A percentile compares a stretch with the other conserved stretches of the same genome.
These are phyloP conservation scores for Myoxocephalus aenaeus DNA, from an alignment of 2,797 vertebrate genomes.

Conservation along the genomic window DNA sequence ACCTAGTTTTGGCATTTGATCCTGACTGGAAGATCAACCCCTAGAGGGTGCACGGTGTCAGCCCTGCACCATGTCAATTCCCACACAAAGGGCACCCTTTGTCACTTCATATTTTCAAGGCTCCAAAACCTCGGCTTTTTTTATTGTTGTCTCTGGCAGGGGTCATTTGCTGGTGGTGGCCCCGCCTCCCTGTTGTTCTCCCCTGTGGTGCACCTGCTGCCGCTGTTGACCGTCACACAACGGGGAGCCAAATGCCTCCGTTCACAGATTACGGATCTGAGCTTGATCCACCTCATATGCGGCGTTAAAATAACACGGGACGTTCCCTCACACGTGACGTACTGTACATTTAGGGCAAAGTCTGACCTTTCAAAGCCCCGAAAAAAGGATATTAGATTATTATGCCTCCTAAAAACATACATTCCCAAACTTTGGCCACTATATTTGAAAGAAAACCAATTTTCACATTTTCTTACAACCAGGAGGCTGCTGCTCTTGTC, in stretches of 20 bases:
- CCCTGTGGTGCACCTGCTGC: constrained; percentile 72
- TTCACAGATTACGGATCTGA: constrained; percentile 44
- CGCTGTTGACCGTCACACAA: constrained; percentile 66
- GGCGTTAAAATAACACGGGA: not conserved
- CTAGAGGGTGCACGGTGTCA: constrained; percentile 83
- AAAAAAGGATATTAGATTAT: not conserved
- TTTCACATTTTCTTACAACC: not conserved
- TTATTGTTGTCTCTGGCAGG: constrained; percentile 74
- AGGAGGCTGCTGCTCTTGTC: not conserved
- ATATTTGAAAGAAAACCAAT: not conserved
- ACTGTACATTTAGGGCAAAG: not conserved
- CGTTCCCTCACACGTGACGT: not conserved
- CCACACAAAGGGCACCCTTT: constrained; percentile 84
- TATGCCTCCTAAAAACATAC: not conserved
- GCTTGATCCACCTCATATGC: not conserved
- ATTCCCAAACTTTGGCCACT: not conserved
- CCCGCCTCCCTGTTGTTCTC: constrained; percentile 53
- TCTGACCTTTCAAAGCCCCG: not conserved
- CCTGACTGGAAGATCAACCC: constrained; percentile 86
- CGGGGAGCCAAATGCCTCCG: constrained; percentile 49
- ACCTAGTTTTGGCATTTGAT: constrained; percentile 95
- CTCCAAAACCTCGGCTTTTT: constrained; percentile 76
- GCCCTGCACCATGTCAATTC: constrained; percentile 85
- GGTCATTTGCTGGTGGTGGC: constrained; percentile 74
- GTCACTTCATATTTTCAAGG: constrained; percentile 87